Evolutionary conservation across 2,888 invertebrate genomes (phyloP), one percentile per base, ranked within the genome.

Genomic region (Agrotis puta): DNA sequence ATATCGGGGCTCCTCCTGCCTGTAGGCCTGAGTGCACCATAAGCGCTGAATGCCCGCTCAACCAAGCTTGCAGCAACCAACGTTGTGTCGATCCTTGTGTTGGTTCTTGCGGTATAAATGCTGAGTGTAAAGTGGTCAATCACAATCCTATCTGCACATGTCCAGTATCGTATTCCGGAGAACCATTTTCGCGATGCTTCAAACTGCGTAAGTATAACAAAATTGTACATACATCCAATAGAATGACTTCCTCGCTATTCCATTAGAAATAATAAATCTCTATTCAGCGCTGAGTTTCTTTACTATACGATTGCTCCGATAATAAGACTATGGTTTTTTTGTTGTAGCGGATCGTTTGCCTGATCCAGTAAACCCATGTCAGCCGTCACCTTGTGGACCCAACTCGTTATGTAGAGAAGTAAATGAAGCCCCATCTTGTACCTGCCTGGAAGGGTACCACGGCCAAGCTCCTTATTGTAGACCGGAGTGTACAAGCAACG

Each of bases 311-410:
- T 45, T 45, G 7, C n/a, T 64, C 5, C 2, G 11, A 39, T 45
- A 39, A 20, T 68, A 18, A 27, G 5, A 68, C 3, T 43, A 45
- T 54, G 4, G 9, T 48, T 43, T 73, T 13, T 48, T 69, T 74
- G 65, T 92, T 92, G 14, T 88, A 97, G 97, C 96, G 80, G 96
- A 96, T 88, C 94, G 93, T 69, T 87, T 94, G 76, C 93, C 95
- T 70, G 91, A 95, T 64, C 93, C 94, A 43, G 91, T 95, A 71
- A 97, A 98, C 86, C 97, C 98, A 3, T 98, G 98, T 86, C 96
- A 96, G 68, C 98, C 98, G 61, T 97, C 98, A 56, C 98, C 98
- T 5, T 98, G 98, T 89, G 98, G 98, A 16, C 97, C 98, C 0
- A 97, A 98, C 88, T 97, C 98, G 0, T 96, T 97, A 84, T 98